Evolutionary conservation across 2,888 invertebrate genomes (phyloP).

Genomic region (Rhamphomyia laevipes): DNA sequence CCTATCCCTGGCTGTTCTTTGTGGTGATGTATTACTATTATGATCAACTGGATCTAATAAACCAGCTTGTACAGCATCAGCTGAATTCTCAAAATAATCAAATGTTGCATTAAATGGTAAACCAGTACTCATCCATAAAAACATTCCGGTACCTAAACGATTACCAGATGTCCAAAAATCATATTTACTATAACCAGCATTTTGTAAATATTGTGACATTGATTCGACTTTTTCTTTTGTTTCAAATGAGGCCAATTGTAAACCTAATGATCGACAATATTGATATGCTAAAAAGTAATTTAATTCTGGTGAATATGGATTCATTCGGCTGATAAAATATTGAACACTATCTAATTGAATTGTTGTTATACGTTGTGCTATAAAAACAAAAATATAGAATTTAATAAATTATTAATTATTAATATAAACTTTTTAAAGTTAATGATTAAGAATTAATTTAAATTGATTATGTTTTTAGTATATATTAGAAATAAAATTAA

Average conservation of each 20-base stretch:
- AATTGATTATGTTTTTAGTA: too few species aligned
- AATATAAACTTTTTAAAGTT: too few species aligned
- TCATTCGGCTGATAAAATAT: constrained; percentile 77
- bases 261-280: constrained; percentile 73
- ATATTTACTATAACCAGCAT: constrained; percentile 73
- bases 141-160: constrained; percentile 75
- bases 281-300: constrained; percentile 81
- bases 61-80: constrained; percentile 35
- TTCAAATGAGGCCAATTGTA: constrained; percentile 75
- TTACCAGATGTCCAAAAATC: constrained; percentile 87
- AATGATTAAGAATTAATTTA: too few species aligned
- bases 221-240: constrained; percentile 78
- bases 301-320: constrained; percentile 73
- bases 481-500: too few species aligned
- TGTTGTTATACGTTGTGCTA: constrained; percentile 76
- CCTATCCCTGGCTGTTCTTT: constrained; percentile 61
- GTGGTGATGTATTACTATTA: constrained; percentile 63
- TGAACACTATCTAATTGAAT: constrained; percentile 76
- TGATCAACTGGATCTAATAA: constrained; percentile 47
- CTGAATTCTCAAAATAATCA: constrained; percentile 60
- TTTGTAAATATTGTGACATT: constrained; percentile 68
- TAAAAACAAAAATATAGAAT: background rate
- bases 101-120: constrained; percentile 81
- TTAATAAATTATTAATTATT: too few species aligned
- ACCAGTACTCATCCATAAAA: constrained; percentile 83